phyloP scores from a whole-genome alignment of 2,888 invertebrate genomes.

The Chymomyza caudatula region DNA sequence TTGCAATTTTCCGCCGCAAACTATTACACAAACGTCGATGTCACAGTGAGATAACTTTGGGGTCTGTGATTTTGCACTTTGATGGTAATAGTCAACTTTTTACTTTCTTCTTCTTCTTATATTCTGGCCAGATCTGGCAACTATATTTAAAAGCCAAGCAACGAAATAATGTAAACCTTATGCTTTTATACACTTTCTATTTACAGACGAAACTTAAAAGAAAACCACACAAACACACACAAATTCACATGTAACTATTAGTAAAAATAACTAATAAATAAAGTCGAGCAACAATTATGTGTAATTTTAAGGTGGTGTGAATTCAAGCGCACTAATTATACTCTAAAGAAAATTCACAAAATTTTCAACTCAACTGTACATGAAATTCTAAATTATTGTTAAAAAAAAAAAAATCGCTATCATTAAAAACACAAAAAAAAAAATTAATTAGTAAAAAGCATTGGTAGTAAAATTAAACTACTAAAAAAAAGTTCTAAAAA shows the following conservation, averaged over 20 bases:
- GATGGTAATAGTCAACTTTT: constrained; percentile 45
- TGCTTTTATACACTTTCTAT: background rate
- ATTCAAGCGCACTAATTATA: constrained; percentile 24
- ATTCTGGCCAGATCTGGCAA: background rate
- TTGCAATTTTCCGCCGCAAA: constrained; percentile 8
- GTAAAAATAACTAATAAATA: constrained; percentile 9
- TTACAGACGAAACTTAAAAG: background rate
- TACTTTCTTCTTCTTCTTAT: constrained; percentile 3
- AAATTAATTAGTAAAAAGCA: constrained; percentile 6
- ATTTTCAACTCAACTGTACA: constrained; percentile 46
- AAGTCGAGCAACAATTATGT: too few relatives aligned
- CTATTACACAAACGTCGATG: constrained; percentile 57
- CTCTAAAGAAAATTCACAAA: constrained; percentile 29
- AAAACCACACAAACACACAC: constrained; percentile 8
- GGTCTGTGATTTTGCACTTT: constrained; percentile 63
- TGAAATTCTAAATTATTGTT: constrained; percentile 63
- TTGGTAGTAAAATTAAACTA: constrained; percentile 15
- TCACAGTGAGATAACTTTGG: constrained; percentile 60
- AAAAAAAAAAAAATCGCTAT: constrained; percentile 28
- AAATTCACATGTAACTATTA: constrained; percentile 4
- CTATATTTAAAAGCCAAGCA: constrained; percentile 3
- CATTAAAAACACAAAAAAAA: constrained; percentile 7
- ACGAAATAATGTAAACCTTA: constrained; percentile 8
- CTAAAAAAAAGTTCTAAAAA: constrained; percentile 20
- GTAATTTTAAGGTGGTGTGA: constrained; percentile 35